Evolutionary conservation across 53 echinoderm and acorn worm genomes (phyloP).

Genomic region (Crossaster papposus): DNA sequence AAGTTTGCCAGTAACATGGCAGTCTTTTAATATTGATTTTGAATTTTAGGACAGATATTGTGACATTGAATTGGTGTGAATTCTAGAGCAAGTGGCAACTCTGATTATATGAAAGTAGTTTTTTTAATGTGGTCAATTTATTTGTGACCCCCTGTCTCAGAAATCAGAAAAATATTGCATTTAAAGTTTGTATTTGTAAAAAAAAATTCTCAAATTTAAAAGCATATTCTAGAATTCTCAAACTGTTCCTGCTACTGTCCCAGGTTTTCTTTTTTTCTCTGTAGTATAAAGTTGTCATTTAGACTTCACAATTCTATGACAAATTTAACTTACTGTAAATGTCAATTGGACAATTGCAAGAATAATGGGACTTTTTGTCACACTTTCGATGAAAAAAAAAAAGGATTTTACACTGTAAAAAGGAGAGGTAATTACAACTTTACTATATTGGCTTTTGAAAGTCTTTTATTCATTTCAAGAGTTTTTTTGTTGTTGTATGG

Average conservation of each 20-base stretch:
- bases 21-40: background rate
- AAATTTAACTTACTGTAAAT: background rate
- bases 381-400: background rate
- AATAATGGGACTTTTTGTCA: background rate
- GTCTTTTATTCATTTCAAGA: background rate
- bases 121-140: no score
- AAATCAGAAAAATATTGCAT: no score
- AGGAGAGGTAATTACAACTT: background rate
- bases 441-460: background rate
- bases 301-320: background rate
- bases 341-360: background rate
- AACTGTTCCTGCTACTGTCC: no score
- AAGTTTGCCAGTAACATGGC: background rate
- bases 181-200: no score
- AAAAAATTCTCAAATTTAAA: no score
- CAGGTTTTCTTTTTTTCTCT: background rate
- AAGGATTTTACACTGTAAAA: background rate
- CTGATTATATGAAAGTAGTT: no score
- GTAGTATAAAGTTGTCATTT: background rate
- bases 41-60: no score
- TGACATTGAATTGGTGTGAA: no score
- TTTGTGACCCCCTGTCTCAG: no score
- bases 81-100: no score
- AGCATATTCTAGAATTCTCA: no score
- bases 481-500: background rate